Conservation (phyloP, 2,797 vertebrate species). For the Myotis vivesi region DNA sequence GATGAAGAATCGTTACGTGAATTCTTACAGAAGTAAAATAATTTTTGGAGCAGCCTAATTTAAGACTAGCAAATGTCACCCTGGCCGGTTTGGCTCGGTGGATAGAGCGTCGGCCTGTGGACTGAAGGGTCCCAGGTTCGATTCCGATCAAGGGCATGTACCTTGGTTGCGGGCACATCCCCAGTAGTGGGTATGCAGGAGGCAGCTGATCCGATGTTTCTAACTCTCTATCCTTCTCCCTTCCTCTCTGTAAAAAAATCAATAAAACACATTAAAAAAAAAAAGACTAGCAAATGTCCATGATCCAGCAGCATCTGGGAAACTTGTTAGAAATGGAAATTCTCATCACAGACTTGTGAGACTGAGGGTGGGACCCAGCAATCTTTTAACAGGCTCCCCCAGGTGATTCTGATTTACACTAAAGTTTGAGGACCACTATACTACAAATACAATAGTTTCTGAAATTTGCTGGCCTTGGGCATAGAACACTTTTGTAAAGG, state of each 20-base stretch:
- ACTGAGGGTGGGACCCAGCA: background rate
- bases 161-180: too few relatives aligned
- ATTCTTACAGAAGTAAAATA: slow-evolving; percentile 24
- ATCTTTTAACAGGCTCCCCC: background rate
- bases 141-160: too few relatives aligned
- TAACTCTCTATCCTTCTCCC: too few relatives aligned
- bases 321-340: background rate
- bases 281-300: background rate
- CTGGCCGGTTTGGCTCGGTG: too few relatives aligned
- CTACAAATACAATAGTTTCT: background rate
- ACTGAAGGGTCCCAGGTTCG: too few relatives aligned
- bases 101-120: too few relatives aligned
- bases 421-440: background rate
- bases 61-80: background rate
- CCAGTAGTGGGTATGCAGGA: too few relatives aligned
- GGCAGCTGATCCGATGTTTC: too few relatives aligned
- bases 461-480: background rate
- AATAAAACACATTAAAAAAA: too few relatives aligned
- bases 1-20: background rate
- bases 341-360: background rate
- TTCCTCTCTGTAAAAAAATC: too few relatives aligned
- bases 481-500: background rate
- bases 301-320: background rate
- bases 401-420: background rate
- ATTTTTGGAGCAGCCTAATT: slow-evolving; percentile 30